Base-by-base conservation (phyloP, 2,113 vertebrate species). In the Pithys albifrons region DNA sequence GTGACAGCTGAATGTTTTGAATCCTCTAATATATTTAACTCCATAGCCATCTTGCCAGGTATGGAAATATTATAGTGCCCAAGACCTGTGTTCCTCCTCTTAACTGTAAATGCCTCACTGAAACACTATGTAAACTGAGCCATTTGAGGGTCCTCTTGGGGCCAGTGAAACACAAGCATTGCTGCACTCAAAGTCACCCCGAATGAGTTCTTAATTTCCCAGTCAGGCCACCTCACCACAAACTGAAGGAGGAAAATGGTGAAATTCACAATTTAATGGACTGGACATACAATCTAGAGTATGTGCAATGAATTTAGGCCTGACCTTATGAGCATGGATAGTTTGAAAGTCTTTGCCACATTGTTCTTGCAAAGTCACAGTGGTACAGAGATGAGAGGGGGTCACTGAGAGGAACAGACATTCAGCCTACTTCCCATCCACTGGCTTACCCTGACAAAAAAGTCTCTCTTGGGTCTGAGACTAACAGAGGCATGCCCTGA, bases 331-430 rank as follows among this genome's bases (percentile, higher is more conserved):
- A 62, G 2, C n/a, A 17, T 5, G 15, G 18, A 78, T 33, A 70
- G 6, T 12, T 8, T 69, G 71, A 33, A 88, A 33, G 8, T 37
- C 35, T 35, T 10, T 72, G 48, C 11, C 52, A 59, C 0, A 0
- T 6, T 17, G 7, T 41, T 3, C 8, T 66, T 62, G 17, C 14
- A 59, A 73, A 73, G 20, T 41, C 78, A 51, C n/a, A 23, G 20
- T 0, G 0, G 22, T 1, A 2, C 23, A 67, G 45, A 62, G 66
- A 8, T 29, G 46, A 46, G 45, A 48, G 6, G 3, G 8, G 22
- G 9, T 23, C 0, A 0, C 25, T 57, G 37, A 73, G 16, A 7
- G 43, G 23, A 35, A 64, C 12, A 81, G 49, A 24, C 3, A 14
- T 14, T 33, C 45, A 70, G 35, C 12, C 45, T 83, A 7, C 9